phyloP scores from a whole-genome alignment of 2,113 vertebrate genomes.

The Mustela lutreola region DNA sequence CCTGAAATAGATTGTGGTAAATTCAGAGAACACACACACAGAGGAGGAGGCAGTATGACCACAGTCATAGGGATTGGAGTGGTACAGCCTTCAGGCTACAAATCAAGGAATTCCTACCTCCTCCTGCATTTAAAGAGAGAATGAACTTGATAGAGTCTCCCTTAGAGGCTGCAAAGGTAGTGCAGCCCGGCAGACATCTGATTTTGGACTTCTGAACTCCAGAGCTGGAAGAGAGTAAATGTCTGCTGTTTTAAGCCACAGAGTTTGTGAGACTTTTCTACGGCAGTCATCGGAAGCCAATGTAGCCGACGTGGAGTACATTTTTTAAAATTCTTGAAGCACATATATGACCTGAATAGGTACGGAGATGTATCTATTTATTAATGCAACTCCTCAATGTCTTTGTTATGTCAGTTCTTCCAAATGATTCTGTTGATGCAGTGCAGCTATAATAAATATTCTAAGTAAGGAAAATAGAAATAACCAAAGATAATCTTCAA shows the following conservation, averaged over 20 bases:
- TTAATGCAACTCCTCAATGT: not conserved
- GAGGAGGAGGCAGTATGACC: not conserved
- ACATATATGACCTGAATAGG: not conserved
- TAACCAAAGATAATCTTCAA: not conserved
- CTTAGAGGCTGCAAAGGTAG: too few relatives aligned
- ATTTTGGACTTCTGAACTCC: not conserved
- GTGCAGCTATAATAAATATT: not conserved
- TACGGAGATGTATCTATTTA: not conserved
- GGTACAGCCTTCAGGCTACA: not conserved
- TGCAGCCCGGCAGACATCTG: not conserved
- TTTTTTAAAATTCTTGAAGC: not conserved
- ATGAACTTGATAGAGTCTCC: not conserved
- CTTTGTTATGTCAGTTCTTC: not conserved
- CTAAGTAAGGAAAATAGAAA: not conserved
- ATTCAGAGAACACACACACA: not conserved
- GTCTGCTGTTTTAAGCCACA: not conserved
- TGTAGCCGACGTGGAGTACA: not conserved
- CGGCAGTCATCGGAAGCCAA: not conserved
- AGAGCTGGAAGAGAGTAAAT: not conserved
- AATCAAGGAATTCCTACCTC: not conserved
- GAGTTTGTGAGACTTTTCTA: not conserved
- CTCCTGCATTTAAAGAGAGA: not conserved
- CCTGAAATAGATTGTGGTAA: not conserved
- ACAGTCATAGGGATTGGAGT: fast-evolving
- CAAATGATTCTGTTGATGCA: not conserved